Conservation (phyloP, 2,888 invertebrate genomes). For the Apodemia hepburni region DNA sequence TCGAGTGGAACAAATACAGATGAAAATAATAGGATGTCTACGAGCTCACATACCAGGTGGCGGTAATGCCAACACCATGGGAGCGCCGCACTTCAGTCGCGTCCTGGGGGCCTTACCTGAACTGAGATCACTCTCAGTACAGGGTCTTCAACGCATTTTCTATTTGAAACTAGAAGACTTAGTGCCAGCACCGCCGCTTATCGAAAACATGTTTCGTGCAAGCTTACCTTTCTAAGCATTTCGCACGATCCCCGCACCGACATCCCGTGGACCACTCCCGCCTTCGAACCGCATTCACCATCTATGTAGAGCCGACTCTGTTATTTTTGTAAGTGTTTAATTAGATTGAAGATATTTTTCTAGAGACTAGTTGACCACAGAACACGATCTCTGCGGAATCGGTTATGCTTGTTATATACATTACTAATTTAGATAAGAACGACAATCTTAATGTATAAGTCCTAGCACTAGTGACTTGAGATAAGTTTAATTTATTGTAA, state of each 20-base stretch:
- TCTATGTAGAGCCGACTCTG: conserved; percentile 67
- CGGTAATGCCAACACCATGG: conserved; percentile 92
- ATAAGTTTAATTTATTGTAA: conserved; percentile 74
- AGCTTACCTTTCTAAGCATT: conserved; percentile 92
- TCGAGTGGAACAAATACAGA: conserved; percentile 96
- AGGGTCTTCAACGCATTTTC: conserved; percentile 96
- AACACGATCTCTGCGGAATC: conserved; percentile 75
- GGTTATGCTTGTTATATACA: conserved; percentile 48
- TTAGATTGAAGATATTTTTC: conserved; percentile 72
- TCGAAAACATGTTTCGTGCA: conserved; percentile 97
- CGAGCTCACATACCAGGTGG: conserved; percentile 96
- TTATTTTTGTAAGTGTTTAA: conserved; percentile 73
- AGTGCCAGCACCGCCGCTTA: conserved; percentile 94
- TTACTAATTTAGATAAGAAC: conserved; percentile 37
- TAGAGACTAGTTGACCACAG: conserved; percentile 65
- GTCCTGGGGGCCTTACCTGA: conserved; percentile 96
- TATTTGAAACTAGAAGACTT: conserved; percentile 95
- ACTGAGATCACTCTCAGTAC: conserved; percentile 94
- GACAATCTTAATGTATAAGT: conserved; percentile 58
- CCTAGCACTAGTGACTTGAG: conserved; percentile 37
- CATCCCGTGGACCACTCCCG: conserved; percentile 66
- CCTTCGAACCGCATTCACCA: conserved; percentile 60
- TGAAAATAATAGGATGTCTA: conserved; percentile 97
- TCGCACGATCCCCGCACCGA: conserved; percentile 30
- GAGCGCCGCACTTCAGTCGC: conserved; percentile 96